Conservation (phyloP, 2,888 invertebrate species). For the Volucella inflata region DNA sequence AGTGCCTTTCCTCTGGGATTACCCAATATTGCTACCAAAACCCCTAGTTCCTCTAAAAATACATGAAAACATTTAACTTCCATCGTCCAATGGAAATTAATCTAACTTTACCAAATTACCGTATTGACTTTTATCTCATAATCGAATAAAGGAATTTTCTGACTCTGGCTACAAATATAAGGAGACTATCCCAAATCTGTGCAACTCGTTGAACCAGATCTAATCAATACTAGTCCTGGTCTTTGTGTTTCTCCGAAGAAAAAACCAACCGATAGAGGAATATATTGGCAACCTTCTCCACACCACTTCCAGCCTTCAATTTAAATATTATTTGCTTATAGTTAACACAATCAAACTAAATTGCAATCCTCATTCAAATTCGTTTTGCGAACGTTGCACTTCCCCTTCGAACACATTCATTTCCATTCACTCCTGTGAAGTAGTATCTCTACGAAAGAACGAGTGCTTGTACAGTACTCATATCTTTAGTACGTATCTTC, state of each 20-base stretch:
- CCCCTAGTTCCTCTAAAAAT: too few species aligned
- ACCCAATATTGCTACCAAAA: too few species aligned
- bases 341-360: constrained; percentile 73
- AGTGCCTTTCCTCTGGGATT: too few species aligned
- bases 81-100: too few species aligned
- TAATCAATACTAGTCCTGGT: constrained; percentile 29
- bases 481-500: too few species aligned
- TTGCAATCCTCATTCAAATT: constrained; percentile 73
- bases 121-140: constrained; percentile 26
- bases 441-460: constrained; percentile 14
- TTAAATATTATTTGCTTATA: constrained; percentile 72
- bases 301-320: constrained; percentile 28
- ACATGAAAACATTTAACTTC: too few species aligned
- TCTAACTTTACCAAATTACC: not conserved
- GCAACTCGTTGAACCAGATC: constrained; percentile 32
- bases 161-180: constrained; percentile 8
- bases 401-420: constrained; percentile 37
- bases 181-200: constrained; percentile 17
- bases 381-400: constrained; percentile 70
- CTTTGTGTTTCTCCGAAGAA: not conserved
- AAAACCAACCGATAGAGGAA: not conserved
- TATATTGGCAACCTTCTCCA: not conserved
- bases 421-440: not conserved
- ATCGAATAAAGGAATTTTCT: constrained; percentile 23
- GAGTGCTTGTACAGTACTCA: not conserved